Base-by-base conservation (phyloP, 1,140 invertebrate genomes). In the Vanessa tameamea region DNA sequence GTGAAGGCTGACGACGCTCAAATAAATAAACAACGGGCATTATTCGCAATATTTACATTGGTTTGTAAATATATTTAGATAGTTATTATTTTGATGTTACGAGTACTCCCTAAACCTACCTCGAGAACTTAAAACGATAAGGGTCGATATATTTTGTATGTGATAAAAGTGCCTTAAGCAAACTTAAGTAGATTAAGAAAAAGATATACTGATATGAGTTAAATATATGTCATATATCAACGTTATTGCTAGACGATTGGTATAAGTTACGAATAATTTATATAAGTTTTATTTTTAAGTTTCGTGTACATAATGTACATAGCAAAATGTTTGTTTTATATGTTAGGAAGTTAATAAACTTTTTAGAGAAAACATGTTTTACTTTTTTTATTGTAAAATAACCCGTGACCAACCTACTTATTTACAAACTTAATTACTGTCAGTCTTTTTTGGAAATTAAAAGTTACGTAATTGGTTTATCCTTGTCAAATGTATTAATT, bases 1-100 rank as follows among this genome's bases (percentile, higher is more conserved):
- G 90, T 1, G 91, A 92, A 84, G 89, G 91, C 64, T 92, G 85
- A 92, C 61, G 13, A 11, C 15, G 37, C 11, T 26, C n/a, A 23
- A 7, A 63, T 3, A 37, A 48, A 55, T 16, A 26, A 67, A 23
- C 20, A 11, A 47, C 71, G 76, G 76, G 78, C 77, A 75, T 66
- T 15, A 78, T 72, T 51, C 53, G 72, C 76, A 79, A 79, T 82
- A 82, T 79, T 81, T 78, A 80, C 65, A 73, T 75, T 72, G 55
- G 37, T 67, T 57, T 76, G 74, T 76, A 76, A 76, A 76, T 75
- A 75, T 16, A 37, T 65, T 57, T 47, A 53, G 43, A 47, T 69
- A 69, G 67, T 55, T 59, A 64, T 47, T 69, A 67, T 75, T 65
- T 66, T 55, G 55, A 72, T 68, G 74, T 75, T 31, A 43, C 37